A percentile compares a stretch with the other conserved stretches of the same genome.
Evolutionary conservation across 2,797 vertebrate genomes (phyloP).

Genomic region (Varecia variegata): DNA sequence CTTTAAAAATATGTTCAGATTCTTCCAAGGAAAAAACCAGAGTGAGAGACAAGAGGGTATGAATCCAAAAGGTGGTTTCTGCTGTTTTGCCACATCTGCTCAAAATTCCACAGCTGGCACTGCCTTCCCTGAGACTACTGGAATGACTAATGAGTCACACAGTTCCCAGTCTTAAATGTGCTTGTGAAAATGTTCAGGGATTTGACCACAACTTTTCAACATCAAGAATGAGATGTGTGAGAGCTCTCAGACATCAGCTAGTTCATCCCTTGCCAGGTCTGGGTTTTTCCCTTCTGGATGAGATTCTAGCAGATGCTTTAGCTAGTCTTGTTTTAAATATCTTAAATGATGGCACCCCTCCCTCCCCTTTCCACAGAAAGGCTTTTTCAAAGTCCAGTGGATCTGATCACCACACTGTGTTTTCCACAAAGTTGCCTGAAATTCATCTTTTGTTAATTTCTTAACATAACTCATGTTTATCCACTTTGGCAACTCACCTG

Average conservation of each 20-base stretch:
- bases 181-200: slow-evolving; percentile 15
- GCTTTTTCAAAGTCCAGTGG: slow-evolving; percentile 52
- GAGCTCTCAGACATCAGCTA: slow-evolving; percentile 35
- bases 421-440: slow-evolving; percentile 61
- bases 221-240: slow-evolving; percentile 22
- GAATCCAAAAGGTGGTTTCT: slow-evolving; percentile 34
- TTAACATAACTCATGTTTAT: slow-evolving; percentile 44
- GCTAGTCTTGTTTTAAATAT: slow-evolving; percentile 32
- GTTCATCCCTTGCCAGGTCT: slow-evolving; percentile 34
- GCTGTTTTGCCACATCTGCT: slow-evolving; percentile 58
- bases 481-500: slow-evolving; percentile 53
- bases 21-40: slow-evolving; percentile 53
- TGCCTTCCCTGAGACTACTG: not conserved
- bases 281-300: slow-evolving; percentile 24
- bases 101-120: slow-evolving; percentile 43
- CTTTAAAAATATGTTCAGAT: slow-evolving; percentile 65
- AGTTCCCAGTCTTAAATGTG: not conserved
- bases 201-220: slow-evolving; percentile 34
- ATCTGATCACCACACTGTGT: slow-evolving; percentile 36
- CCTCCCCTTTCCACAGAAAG: not conserved
- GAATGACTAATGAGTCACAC: not conserved
- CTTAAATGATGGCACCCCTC: not conserved
- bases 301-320: slow-evolving; percentile 19
- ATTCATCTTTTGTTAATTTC: slow-evolving; percentile 64
- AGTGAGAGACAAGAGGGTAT: slow-evolving; percentile 55